These are phyloP conservation scores for Sebastes goodei DNA, from an alignment of 2,797 vertebrate species.

Conservation along the genomic window DNA sequence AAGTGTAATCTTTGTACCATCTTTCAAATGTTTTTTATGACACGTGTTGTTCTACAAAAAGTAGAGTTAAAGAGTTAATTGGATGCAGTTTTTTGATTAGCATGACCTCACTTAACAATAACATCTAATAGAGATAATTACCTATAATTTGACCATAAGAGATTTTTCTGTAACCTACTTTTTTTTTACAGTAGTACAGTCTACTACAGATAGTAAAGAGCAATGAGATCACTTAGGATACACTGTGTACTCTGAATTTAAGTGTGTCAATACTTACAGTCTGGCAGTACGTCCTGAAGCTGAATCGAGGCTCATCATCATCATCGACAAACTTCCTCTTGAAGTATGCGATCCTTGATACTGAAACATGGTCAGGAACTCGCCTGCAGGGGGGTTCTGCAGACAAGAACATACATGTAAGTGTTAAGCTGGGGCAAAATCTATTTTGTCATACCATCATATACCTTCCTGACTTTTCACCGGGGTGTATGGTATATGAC, in stretches of 20 bases:
- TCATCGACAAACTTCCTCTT: conserved; percentile 97
- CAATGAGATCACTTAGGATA: background rate
- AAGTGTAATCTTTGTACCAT: background rate
- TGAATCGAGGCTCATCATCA: conserved; percentile 89
- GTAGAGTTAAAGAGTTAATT: background rate
- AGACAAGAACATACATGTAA: background rate
- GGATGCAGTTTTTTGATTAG: background rate
- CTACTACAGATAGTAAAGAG: background rate
- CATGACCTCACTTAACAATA: background rate
- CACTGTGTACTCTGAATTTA: background rate
- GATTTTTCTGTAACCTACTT: background rate
- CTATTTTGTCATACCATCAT: background rate
- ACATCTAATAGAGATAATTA: background rate
- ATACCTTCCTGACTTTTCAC: background rate
- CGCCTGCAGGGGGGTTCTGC: conserved; percentile 84
- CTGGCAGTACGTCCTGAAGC: conserved; percentile 91
- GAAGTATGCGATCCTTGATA: conserved; percentile 93
- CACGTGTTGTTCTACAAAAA: background rate
- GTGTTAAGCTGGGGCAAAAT: background rate
- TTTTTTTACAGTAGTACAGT: background rate
- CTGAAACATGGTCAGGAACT: conserved; percentile 88
- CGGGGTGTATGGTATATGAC: too few relatives aligned
- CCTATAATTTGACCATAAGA: background rate
- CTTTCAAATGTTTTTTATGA: background rate
- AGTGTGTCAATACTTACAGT: conserved; percentile 83